Percentiles rank a stretch among this genome's conserved stretches.
phyloP scores from a whole-genome alignment of 2,888 invertebrate species.

The Syrphus vitripennis region DNA sequence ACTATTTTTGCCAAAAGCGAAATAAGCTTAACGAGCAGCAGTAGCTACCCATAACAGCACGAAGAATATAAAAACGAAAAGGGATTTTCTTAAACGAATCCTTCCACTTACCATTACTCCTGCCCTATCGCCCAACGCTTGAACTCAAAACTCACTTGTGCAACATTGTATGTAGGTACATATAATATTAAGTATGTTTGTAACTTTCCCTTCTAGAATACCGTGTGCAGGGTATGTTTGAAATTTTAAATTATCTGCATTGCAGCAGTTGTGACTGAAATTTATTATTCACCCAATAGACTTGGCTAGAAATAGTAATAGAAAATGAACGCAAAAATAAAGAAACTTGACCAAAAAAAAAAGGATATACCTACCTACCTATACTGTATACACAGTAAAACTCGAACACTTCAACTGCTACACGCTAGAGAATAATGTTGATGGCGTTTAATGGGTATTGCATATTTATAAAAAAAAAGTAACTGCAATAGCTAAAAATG shows the following conservation, averaged over 20 bases:
- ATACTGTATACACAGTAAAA: neutral
- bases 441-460: neutral
- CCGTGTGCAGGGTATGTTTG: conserved; percentile 14
- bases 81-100: conserved; percentile 16
- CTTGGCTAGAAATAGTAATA: conserved; percentile 28
- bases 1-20: conserved; percentile 6
- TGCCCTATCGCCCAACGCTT: neutral
- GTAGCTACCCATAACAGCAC: neutral
- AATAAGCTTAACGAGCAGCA: conserved; percentile 17
- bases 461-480: neutral
- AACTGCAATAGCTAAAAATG: neutral
- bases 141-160: neutral
- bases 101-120: neutral
- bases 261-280: conserved; percentile 48
- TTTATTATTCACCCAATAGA: conserved; percentile 55
- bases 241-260: conserved; percentile 51
- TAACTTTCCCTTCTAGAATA: neutral
- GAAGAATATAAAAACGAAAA: conserved; percentile 19
- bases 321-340: neutral
- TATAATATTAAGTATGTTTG: neutral
- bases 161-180: neutral
- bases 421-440: conserved; percentile 20
- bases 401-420: conserved; percentile 22
- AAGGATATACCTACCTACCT: conserved; percentile 19
- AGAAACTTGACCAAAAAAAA: conserved; percentile 22